Percentiles rank a stretch among this genome's conserved stretches.
These are phyloP conservation scores for Porites divaricata DNA, from an alignment of 92 coral and sea anemone species.

Conservation along the genomic window DNA sequence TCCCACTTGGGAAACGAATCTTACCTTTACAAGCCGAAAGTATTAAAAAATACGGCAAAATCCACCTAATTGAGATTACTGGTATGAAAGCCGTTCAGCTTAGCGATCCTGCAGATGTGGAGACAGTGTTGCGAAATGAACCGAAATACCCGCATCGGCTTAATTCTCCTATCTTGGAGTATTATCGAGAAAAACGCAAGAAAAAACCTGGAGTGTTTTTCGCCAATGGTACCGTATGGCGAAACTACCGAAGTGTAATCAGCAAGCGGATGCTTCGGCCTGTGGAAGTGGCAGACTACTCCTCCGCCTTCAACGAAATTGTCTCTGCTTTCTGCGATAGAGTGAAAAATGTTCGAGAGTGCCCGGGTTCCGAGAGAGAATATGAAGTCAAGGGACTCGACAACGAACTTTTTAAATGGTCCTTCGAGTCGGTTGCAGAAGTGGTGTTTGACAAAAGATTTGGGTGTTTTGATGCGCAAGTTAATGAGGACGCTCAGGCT, in stretches of 20 bases:
- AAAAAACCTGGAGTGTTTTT: slow-evolving; percentile 67
- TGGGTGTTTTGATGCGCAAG: slow-evolving; percentile 43
- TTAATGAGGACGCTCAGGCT: slow-evolving; percentile 45
- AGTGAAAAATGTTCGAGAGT: slow-evolving; percentile 43
- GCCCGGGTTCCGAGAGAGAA: slow-evolving; percentile 37
- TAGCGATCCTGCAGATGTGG: slow-evolving; percentile 52
- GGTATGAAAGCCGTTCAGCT: slow-evolving; percentile 31
- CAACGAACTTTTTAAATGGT: slow-evolving; percentile 69
- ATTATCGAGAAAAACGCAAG: slow-evolving; percentile 50
- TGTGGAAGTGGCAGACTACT: slow-evolving; percentile 64
- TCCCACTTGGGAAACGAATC: slow-evolving; percentile 50
- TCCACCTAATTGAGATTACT: slow-evolving; percentile 14
- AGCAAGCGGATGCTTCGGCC: slow-evolving; percentile 66
- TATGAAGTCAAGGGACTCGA: slow-evolving; percentile 59
- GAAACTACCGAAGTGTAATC: slow-evolving; percentile 50
- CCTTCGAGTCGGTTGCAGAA: slow-evolving; percentile 74
- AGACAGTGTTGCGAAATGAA: slow-evolving; percentile 58
- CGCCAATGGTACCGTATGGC: slow-evolving; percentile 65
- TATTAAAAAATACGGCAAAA: slow-evolving; percentile 48
- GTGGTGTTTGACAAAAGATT: slow-evolving; percentile 68
- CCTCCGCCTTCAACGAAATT: slow-evolving; percentile 64
- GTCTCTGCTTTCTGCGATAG: slow-evolving; percentile 50
- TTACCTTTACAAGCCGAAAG: slow-evolving; percentile 34
- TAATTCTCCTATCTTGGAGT: slow-evolving; percentile 33
- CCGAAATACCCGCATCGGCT: slow-evolving; percentile 60